phyloP scores from a whole-genome alignment of 2,113 vertebrate species.

The Vulpes ferrilata region DNA sequence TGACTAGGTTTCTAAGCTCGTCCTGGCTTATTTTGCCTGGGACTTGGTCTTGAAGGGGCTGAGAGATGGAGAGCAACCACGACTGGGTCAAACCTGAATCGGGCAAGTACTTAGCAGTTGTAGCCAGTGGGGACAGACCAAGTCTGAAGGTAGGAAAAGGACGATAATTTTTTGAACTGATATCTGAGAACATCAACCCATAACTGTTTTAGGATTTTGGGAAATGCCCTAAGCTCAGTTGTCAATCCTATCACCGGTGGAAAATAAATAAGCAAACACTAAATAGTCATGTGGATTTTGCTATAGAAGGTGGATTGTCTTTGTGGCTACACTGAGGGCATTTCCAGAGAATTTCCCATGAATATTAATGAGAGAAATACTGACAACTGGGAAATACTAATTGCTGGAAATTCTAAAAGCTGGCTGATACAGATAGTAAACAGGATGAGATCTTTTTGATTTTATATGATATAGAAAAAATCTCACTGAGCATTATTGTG shows the following conservation, averaged over 20 bases:
- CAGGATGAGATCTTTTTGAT: neutral
- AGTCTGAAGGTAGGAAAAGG: neutral
- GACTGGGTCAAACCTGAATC: neutral
- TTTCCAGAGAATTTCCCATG: slow-evolving; percentile 52
- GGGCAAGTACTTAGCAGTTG: neutral
- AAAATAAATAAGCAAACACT: slow-evolving; percentile 49
- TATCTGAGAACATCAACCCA: neutral
- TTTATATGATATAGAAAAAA: slow-evolving; percentile 32
- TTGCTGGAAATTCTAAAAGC: neutral
- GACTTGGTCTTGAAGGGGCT: neutral
- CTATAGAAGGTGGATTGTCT: slow-evolving; percentile 4
- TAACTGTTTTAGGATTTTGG: slow-evolving; percentile 9
- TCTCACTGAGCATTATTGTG: neutral
- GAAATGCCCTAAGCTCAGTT: slow-evolving; percentile 22
- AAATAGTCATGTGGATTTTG: slow-evolving; percentile 25
- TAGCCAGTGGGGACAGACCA: neutral
- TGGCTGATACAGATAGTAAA: neutral
- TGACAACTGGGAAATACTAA: slow-evolving; percentile 43
- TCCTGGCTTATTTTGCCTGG: neutral
- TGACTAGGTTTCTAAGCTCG: neutral
- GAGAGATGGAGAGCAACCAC: neutral
- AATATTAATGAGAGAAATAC: slow-evolving; percentile 40
- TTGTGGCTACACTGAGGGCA: neutral
- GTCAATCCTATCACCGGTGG: neutral
- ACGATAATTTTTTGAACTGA: neutral